Conservation (phyloP, 2,888 invertebrate species). For the Troglohyphantes excavatus region DNA sequence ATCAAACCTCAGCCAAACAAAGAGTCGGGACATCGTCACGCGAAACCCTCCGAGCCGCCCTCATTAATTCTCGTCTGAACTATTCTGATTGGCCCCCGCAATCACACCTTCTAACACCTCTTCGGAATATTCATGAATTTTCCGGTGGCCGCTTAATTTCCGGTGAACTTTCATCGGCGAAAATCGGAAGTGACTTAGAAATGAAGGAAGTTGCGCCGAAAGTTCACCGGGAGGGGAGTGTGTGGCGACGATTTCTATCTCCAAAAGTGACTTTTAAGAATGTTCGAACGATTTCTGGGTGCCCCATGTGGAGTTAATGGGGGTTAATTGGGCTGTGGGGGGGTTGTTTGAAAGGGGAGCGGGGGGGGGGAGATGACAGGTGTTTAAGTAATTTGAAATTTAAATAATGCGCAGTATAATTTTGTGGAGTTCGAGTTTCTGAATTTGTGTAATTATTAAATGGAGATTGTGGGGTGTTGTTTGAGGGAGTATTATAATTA, state of each 20-base stretch:
- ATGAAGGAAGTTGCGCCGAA: constrained; percentile 54
- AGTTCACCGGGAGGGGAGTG: constrained; percentile 14
- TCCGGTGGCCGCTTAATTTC: constrained; percentile 57
- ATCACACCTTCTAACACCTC: background rate
- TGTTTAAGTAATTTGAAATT: no score
- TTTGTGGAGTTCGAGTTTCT: no score
- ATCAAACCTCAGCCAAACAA: background rate
- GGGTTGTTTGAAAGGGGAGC: no score
- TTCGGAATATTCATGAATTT: constrained; percentile 59
- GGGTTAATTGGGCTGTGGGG: constrained; percentile 3
- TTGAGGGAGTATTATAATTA: no score
- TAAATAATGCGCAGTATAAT: no score
- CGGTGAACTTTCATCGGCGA: constrained; percentile 51
- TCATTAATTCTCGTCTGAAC: background rate
- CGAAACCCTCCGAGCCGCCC: constrained; percentile 8
- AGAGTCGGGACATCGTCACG: background rate
- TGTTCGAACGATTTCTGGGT: background rate
- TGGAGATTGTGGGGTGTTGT: no score
- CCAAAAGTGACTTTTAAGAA: background rate
- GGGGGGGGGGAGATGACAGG: no score
- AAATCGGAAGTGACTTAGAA: constrained; percentile 65
- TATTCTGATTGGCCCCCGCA: no score
- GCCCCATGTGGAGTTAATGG: constrained; percentile 43
- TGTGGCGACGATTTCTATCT: background rate
- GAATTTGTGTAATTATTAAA: no score